phyloP scores from a whole-genome alignment of 1,140 invertebrate species.

The Leptestheria dahalacensis region DNA sequence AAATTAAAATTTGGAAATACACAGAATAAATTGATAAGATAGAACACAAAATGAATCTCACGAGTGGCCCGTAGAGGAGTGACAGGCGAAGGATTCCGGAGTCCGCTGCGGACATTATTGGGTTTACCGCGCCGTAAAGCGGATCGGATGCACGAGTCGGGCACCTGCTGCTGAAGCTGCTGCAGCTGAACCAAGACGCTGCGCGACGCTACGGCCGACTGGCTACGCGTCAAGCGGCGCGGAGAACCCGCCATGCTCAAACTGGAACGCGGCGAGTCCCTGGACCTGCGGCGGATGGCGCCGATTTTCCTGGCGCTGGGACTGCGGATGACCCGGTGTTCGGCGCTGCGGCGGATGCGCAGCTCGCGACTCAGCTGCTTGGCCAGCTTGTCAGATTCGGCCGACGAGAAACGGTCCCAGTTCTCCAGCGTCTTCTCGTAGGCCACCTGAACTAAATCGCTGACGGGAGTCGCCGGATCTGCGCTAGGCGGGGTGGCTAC shows the following conservation, averaged over 20 bases:
- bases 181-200: background rate
- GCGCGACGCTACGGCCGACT: constrained; percentile 6
- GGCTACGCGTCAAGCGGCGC: constrained; percentile 13
- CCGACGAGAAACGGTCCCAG: constrained; percentile 37
- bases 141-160: constrained; percentile 6
- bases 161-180: background rate
- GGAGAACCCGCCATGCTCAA: background rate
- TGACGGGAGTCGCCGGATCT: background rate
- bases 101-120: constrained; percentile 24
- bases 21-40: too few relatives aligned
- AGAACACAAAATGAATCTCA: too few relatives aligned
- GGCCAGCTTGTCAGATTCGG: constrained; percentile 49
- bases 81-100: constrained; percentile 21
- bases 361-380: constrained; percentile 49
- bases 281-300: constrained; percentile 46
- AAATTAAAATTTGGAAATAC: background rate
- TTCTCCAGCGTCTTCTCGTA: constrained; percentile 56
- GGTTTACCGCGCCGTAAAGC: constrained; percentile 24
- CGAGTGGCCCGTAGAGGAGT: too few relatives aligned
- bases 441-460: constrained; percentile 24
- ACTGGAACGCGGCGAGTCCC: constrained; percentile 29
- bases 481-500: background rate
- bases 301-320: constrained; percentile 65
- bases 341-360: constrained; percentile 47
- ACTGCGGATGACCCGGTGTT: constrained; percentile 54